Base-by-base conservation (phyloP, 2,113 vertebrate genomes). In the Fregata magnificens region DNA sequence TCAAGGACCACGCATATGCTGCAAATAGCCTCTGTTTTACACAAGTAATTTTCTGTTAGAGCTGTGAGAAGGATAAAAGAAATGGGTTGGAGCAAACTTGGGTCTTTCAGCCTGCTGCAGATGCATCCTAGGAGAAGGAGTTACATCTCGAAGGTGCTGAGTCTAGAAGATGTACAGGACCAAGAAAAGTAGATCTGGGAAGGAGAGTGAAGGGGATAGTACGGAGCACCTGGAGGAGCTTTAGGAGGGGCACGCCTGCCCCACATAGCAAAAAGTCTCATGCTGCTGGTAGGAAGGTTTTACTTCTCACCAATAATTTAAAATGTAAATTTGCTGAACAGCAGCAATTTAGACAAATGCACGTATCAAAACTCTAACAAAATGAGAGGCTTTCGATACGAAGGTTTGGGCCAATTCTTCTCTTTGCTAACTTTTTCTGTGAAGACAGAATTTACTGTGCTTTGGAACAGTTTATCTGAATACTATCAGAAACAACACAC, bases 221-320 rank as follows among this genome's bases (percentile, higher is more conserved):
- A 2, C 1, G 1, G 47, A 85, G 40, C 15, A 26, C 6, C 18
- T 28, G 44, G 20, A 58, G 32, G 15, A 32, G 24, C 34, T 62
- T 14, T 32, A 13, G 8, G 20, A 44, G 25, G 10, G 31, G 24
- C 6, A 19, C 6, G 8, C 7, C 12, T 70, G 65, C n/a, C 14
- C 18, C 25, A 12, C 1, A 0, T 11, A 47, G 34, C 16, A 52
- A 12, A 49, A 40, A 17, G 3, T 5, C 18, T 77, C 15, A 6
- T 7, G 25, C 2, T 66, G 8, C 31, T 45, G 21, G n/a, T 40
- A 55, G 22, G 8, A 81, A 55, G 13, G 31, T 45, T 45, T 71
- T 38, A 26, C 13, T 71, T 67, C 12, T 61, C 10, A 65, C 10
- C 5, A 25, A 11, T 8, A 22, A 63, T 31, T 62, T 7, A 55